Conservation (phyloP, 2,113 vertebrate genomes). For the Petromus typicus region DNA sequence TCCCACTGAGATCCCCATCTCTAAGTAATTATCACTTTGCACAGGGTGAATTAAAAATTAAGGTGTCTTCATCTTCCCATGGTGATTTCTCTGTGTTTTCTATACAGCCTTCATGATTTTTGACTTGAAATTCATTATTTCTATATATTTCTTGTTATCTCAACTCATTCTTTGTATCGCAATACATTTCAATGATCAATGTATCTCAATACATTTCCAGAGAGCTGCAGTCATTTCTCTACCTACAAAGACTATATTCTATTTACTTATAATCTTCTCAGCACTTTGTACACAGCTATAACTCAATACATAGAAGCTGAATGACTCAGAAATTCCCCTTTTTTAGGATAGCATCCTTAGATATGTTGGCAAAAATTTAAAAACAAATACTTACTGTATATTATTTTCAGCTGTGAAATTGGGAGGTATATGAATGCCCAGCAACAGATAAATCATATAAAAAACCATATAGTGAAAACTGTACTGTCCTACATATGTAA, state of each 20-base stretch:
- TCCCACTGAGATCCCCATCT: not conserved
- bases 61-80: not conserved
- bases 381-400: not conserved
- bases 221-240: not conserved
- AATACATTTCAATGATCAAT: too few relatives aligned
- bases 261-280: not conserved
- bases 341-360: not conserved
- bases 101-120: not conserved
- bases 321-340: not conserved
- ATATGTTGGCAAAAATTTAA: not conserved
- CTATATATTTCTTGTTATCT: not conserved
- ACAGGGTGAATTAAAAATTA: not conserved
- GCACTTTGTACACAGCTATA: not conserved
- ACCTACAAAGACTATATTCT: not conserved
- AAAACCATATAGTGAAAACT: not conserved
- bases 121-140: not conserved
- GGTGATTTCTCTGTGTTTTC: not conserved
- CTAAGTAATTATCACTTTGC: not conserved
- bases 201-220: not conserved
- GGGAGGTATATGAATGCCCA: not conserved
- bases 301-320: not conserved
- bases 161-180: too few relatives aligned
- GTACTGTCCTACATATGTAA: not conserved
- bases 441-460: not conserved
- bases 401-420: not conserved